Evolutionary conservation across 2,888 invertebrate species (phyloP), one percentile per base, ranked within the genome.

Genomic region (Crematogaster levior): DNA sequence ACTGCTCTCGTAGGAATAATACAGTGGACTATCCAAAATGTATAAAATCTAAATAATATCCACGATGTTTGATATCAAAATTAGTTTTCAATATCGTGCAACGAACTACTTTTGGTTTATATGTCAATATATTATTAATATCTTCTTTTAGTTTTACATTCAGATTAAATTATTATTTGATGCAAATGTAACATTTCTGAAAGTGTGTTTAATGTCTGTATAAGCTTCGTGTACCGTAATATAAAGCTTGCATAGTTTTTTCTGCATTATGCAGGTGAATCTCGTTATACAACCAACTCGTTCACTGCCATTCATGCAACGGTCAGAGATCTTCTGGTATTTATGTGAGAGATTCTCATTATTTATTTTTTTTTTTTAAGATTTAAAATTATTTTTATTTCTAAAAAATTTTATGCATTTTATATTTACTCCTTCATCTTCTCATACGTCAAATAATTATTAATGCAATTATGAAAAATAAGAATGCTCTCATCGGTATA

Each of bases 241-340:
- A 66, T 63, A 27, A 65, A 66, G 53, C 66, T 51, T 65, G 63
- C 30, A 15, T 43, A 30, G 66, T 65, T 21, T 75, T 75, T 66
- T 53, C 27, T 66, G 66, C 66, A 75, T 75, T 75, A 75, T 75
- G 51, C 53, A 65, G 65, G 37, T 51, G 75, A 75, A 75, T 65
- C 27, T 75, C 53, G 30, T 75, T 75, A 75, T 48, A 66, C 21
- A 53, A 53, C 15, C 51, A 65, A 27, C 66, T 53, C 65, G 40
- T 51, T 37, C 51, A 37, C 15, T 21, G n/a, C 15, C 48, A 12
- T 56, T 12, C 7, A 24, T 34, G 61, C 34, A 61, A 34, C 74
- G 27, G 24, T 65, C 65, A 65, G 24, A 37, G 4, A 51, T 65
- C 66, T 27, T 43, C n/a, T 24, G 10, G 4, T 51, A 40, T 10